Evolutionary conservation across 2,113 vertebrate species (phyloP).

Genomic region (Lophura nycthemera): DNA sequence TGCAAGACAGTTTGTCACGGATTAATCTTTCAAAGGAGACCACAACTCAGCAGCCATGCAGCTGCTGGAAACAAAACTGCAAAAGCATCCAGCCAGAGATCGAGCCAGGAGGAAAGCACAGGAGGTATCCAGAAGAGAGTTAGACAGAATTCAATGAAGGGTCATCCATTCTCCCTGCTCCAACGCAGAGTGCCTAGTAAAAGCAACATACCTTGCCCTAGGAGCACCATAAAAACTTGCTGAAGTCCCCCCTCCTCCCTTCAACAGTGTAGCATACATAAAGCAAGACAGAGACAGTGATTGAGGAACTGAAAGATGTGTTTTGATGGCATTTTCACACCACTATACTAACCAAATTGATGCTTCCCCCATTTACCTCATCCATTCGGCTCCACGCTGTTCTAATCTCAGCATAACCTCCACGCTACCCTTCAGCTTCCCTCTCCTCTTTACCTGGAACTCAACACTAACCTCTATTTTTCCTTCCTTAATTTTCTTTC

Average conservation of each 20-base stretch:
- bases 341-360: background rate
- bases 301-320: background rate
- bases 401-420: background rate
- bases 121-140: background rate
- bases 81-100: background rate
- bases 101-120: background rate
- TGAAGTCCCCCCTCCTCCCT: background rate
- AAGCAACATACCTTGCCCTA: background rate
- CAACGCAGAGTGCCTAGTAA: rapidly evolving
- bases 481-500: background rate
- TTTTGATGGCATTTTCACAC: background rate
- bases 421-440: background rate
- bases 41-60: background rate
- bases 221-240: background rate
- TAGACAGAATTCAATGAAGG: background rate
- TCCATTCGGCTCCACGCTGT: background rate
- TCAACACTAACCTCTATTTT: background rate
- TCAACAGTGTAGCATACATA: background rate
- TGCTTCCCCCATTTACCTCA: background rate
- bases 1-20: background rate
- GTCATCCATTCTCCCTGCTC: background rate
- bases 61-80: background rate
- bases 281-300: background rate
- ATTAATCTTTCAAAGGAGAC: background rate
- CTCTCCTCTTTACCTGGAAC: background rate